Evolutionary conservation across 2,888 invertebrate species (phyloP).

Genomic region (Acleris cristana): DNA sequence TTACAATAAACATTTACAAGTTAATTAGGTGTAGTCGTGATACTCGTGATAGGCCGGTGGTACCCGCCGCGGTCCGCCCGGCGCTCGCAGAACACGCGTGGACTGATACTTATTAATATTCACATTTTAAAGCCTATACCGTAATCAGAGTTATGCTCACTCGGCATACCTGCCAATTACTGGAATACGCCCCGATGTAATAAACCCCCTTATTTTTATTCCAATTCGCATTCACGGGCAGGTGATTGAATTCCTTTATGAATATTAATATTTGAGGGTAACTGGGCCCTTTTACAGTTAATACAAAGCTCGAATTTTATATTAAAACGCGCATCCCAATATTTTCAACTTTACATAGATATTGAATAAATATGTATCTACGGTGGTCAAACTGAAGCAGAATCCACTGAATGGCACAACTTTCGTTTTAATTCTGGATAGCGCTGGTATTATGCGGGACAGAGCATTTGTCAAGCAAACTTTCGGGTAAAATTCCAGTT

Average conservation of each 20-base stretch:
- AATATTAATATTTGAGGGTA: slow-evolving; percentile 40
- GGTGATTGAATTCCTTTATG: slow-evolving; percentile 40
- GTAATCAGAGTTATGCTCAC: slow-evolving; percentile 19
- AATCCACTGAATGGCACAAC: slow-evolving; percentile 16
- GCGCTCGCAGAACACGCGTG: no score
- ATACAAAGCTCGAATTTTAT: slow-evolving; percentile 32
- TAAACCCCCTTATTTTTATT: slow-evolving; percentile 34
- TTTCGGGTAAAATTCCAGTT: slow-evolving; percentile 48
- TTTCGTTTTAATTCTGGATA: slow-evolving; percentile 39
- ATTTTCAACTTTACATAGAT: no score
- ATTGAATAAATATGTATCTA: no score
- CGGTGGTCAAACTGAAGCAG: no score
- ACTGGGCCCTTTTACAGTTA: slow-evolving; percentile 24
- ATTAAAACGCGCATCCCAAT: neutral
- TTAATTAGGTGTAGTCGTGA: neutral
- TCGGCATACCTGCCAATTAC: slow-evolving; percentile 20
- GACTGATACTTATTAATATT: slow-evolving; percentile 15
- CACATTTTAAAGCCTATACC: slow-evolving; percentile 11
- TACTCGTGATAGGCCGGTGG: no score
- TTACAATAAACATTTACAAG: slow-evolving; percentile 4
- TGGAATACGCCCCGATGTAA: slow-evolving; percentile 10
- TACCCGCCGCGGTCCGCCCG: no score
- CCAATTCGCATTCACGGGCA: slow-evolving; percentile 38
- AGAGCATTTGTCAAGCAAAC: slow-evolving; percentile 49
- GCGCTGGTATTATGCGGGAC: slow-evolving; percentile 38